These are phyloP conservation scores for Drusus annulatus DNA, from an alignment of 1,140 invertebrate genomes.

Conservation along the genomic window DNA sequence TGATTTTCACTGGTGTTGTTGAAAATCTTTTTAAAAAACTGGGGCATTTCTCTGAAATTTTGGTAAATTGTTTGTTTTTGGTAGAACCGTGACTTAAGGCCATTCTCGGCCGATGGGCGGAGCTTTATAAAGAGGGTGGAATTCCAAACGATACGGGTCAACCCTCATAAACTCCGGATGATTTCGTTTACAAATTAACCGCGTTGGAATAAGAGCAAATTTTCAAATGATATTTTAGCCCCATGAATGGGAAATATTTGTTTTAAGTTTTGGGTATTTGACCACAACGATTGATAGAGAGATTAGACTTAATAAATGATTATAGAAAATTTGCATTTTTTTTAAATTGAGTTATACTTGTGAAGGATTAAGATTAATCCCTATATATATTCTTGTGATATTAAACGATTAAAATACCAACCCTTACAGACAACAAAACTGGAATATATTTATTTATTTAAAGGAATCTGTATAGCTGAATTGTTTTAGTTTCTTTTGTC, in stretches of 20 bases:
- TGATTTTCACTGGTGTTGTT: too few species aligned
- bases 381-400: too few species aligned
- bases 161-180: constrained; percentile 56
- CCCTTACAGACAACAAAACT: too few species aligned
- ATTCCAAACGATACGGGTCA: constrained; percentile 55
- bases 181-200: constrained; percentile 55
- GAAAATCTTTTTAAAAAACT: too few species aligned
- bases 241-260: constrained; percentile 6
- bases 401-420: too few species aligned
- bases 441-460: too few species aligned
- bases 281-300: background rate
- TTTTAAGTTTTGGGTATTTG: constrained; percentile 7
- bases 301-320: too few species aligned
- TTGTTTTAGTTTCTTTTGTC: too few species aligned
- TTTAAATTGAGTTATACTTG: too few species aligned
- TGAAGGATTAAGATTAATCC: too few species aligned
- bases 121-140: constrained; percentile 26
- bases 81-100: constrained; percentile 3
- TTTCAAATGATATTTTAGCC: constrained; percentile 12
- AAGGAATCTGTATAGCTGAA: too few species aligned
- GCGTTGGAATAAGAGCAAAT: constrained; percentile 45
- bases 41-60: background rate
- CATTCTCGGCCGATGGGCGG: background rate
- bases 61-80: background rate
- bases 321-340: too few species aligned